Conservation (phyloP, 2,888 invertebrate species). For the Auanema sp. region DNA sequence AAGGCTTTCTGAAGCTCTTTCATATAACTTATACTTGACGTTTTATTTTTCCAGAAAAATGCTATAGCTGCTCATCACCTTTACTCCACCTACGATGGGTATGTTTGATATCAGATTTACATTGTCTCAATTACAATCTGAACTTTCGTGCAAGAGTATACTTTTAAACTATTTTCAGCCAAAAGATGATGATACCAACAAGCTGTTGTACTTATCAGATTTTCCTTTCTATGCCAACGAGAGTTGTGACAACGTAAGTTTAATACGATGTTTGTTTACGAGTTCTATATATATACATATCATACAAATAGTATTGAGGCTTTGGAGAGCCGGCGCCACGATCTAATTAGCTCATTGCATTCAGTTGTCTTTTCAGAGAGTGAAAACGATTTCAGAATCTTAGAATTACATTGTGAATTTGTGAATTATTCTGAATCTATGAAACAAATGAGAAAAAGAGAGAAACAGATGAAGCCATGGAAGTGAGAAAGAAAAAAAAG, state of each 20-base stretch:
- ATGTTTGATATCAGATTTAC: no score
- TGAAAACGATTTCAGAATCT: background rate
- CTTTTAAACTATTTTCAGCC: constrained; percentile 44
- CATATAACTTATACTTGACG: background rate
- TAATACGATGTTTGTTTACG: background rate
- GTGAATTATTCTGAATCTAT: background rate
- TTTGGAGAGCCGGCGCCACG: background rate
- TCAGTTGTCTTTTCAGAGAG: background rate
- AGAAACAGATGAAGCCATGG: no score
- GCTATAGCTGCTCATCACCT: constrained; percentile 53
- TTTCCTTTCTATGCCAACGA: constrained; percentile 49
- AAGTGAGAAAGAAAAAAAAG: no score
- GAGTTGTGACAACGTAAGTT: constrained; percentile 42
- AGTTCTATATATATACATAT: no score
- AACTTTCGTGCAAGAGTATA: no score
- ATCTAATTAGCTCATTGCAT: constrained; percentile 1
- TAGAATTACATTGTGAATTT: background rate
- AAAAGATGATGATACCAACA: constrained; percentile 43
- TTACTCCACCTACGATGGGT: constrained; percentile 49
- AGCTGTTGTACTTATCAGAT: constrained; percentile 40
- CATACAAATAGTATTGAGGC: background rate
- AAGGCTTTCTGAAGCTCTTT: no score
- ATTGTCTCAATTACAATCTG: no score
- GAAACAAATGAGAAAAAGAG: no score
- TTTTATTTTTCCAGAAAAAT: constrained; percentile 38